Percentiles rank a stretch among this genome's conserved stretches.
phyloP scores from a whole-genome alignment of 2,888 invertebrate genomes.

The Lacanobia oleracea region DNA sequence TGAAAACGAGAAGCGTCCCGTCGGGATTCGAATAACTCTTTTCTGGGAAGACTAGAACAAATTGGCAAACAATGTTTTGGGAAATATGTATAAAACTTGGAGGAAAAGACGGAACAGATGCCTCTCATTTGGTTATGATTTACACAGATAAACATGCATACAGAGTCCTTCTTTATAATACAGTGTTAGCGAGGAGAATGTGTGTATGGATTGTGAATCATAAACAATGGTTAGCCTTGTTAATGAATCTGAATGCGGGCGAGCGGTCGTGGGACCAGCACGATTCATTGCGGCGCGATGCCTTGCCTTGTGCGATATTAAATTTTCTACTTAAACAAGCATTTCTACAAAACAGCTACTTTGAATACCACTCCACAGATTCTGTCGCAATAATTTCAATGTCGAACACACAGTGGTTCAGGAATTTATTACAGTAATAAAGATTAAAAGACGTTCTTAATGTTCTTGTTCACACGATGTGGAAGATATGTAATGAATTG shows the following conservation, averaged over 20 bases:
- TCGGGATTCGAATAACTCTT: constrained; percentile 69
- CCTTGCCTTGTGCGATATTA: constrained; percentile 62
- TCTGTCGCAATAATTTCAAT: constrained; percentile 49
- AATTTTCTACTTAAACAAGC: constrained; percentile 62
- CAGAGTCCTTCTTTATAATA: constrained; percentile 57
- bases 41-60: constrained; percentile 65
- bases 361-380: constrained; percentile 37
- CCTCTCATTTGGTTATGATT: constrained; percentile 43
- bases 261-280: constrained; percentile 76
- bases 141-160: constrained; percentile 41
- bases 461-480: constrained; percentile 53
- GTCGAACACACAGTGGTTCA: constrained; percentile 47
- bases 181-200: constrained; percentile 66
- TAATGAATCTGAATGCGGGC: constrained; percentile 83
- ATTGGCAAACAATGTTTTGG: constrained; percentile 53
- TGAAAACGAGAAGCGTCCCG: constrained; percentile 72
- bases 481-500: constrained; percentile 54
- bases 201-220: constrained; percentile 73
- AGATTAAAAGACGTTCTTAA: constrained; percentile 47
- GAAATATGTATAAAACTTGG: constrained; percentile 23
- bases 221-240: constrained; percentile 86
- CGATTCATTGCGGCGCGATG: constrained; percentile 71
- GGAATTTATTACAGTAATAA: constrained; percentile 50
- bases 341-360: constrained; percentile 42
- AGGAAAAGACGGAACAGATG: constrained; percentile 25